A percentile compares a stretch with the other conserved stretches of the same genome.
phyloP scores from a whole-genome alignment of 2,797 vertebrate genomes.

The Chromis chromis region DNA sequence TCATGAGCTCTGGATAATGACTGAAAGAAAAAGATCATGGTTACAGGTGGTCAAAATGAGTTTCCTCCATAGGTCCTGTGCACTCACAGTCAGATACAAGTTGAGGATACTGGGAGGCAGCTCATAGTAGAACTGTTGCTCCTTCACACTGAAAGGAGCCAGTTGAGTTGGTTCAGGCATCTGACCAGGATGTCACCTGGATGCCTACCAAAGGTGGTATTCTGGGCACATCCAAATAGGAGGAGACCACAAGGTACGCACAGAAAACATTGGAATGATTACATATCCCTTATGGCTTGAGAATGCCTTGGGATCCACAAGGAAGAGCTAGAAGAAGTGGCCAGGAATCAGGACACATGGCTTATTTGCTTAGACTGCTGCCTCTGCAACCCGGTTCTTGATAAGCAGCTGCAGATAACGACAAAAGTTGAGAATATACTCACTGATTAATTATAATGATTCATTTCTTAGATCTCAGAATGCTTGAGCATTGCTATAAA shows the following conservation, averaged over 20 bases:
- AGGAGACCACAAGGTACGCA: neutral
- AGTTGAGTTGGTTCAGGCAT: neutral
- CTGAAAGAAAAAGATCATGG: neutral
- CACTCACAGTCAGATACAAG: too few relatives aligned
- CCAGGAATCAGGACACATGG: neutral
- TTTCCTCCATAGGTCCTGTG: neutral
- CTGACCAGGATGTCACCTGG: neutral
- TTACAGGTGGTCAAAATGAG: neutral
- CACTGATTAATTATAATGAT: too few relatives aligned
- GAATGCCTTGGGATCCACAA: neutral
- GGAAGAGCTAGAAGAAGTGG: neutral
- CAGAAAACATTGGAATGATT: neutral
- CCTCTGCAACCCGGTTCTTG: neutral
- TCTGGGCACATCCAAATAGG: neutral
- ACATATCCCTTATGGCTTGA: neutral
- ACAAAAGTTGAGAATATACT: neutral
- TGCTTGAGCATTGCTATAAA: neutral
- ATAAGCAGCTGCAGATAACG: neutral
- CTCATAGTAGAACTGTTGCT: neutral
- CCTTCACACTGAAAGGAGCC: neutral
- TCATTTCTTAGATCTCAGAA: constrained; percentile 8
- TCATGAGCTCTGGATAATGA: neutral
- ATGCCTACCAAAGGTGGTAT: neutral
- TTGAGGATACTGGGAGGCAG: neutral
- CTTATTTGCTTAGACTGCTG: neutral